Conservation (phyloP, 1,140 invertebrate genomes). For the Acromyrmex heyeri region DNA sequence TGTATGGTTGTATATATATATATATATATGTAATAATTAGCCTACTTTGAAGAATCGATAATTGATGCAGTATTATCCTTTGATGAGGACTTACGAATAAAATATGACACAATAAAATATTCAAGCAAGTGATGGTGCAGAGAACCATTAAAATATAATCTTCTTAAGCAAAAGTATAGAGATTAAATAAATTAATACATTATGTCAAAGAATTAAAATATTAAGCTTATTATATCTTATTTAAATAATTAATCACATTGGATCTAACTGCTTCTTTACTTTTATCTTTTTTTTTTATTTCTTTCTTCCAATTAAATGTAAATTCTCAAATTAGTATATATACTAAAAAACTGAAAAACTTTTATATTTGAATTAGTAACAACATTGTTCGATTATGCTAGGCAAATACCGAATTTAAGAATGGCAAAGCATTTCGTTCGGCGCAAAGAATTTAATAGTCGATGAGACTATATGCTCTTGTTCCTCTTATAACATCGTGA, state of each 20-base stretch:
- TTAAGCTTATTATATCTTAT: slow-evolving; percentile 37
- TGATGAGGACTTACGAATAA: slow-evolving; percentile 43
- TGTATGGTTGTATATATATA: too few species aligned
- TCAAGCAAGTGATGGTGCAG: slow-evolving; percentile 7
- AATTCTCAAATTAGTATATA: not conserved
- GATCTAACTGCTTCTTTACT: not conserved
- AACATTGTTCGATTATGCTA: slow-evolving; percentile 24
- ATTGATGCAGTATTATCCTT: slow-evolving; percentile 35
- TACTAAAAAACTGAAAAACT: not conserved
- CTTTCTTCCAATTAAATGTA: not conserved
- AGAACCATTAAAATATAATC: slow-evolving; percentile 42
- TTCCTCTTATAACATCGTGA: not conserved
- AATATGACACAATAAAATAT: slow-evolving; percentile 38
- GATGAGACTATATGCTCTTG: slow-evolving; percentile 28
- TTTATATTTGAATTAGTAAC: not conserved
- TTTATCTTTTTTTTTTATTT: not conserved
- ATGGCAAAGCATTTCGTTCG: slow-evolving; percentile 15
- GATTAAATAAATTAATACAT: slow-evolving; percentile 20
- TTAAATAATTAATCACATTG: slow-evolving; percentile 6
- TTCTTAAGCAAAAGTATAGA: slow-evolving; percentile 22
- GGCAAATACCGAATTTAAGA: slow-evolving; percentile 9
- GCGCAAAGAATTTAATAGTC: slow-evolving; percentile 58
- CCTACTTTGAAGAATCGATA: slow-evolving; percentile 11
- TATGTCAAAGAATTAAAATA: slow-evolving; percentile 9
- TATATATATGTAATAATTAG: not conserved